phyloP scores from a whole-genome alignment of 2,113 vertebrate species.

The Zosterops hypoxanthus region DNA sequence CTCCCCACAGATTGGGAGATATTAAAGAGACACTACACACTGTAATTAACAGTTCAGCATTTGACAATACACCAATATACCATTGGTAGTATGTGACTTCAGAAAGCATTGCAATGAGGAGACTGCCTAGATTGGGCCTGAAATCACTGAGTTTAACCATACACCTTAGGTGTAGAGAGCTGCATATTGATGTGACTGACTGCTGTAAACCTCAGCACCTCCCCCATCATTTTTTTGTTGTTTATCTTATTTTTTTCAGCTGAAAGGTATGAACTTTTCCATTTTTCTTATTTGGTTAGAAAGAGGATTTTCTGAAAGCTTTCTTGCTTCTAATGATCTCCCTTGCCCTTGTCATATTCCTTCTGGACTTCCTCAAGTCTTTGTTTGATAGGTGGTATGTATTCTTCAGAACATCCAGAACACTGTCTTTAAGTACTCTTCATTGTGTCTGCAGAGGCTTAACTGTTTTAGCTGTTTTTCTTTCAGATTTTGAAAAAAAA shows the following conservation, averaged over 20 bases:
- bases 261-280: background rate
- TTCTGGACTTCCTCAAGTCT: background rate
- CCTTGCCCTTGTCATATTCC: background rate
- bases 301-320: background rate
- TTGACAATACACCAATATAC: background rate
- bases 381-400: background rate
- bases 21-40: background rate
- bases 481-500: background rate
- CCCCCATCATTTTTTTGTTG: background rate
- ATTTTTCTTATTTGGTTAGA: background rate
- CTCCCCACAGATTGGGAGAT: background rate
- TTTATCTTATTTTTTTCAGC: background rate
- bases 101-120: background rate
- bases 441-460: background rate
- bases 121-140: background rate
- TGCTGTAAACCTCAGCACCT: background rate
- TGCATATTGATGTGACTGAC: background rate
- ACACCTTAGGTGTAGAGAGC: accelerated
- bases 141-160: background rate
- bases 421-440: background rate
- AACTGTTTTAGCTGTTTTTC: background rate
- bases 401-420: background rate
- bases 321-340: background rate
- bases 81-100: background rate
- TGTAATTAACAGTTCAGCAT: background rate